phyloP scores from a whole-genome alignment of 2,888 invertebrate species.

The Andrena marginata region DNA sequence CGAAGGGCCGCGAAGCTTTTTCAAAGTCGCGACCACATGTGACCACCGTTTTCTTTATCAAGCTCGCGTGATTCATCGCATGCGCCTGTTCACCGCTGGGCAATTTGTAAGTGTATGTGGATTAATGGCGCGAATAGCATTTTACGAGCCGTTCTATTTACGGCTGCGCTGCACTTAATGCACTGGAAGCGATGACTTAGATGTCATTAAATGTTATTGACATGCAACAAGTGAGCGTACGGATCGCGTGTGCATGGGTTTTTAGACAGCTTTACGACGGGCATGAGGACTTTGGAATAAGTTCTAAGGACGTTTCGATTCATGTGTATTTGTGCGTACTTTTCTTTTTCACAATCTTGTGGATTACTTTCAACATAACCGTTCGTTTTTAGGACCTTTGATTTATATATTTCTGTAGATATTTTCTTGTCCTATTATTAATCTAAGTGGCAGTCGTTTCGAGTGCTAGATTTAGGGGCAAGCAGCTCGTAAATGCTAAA shows the following conservation, averaged over 20 bases:
- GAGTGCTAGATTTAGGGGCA: background rate
- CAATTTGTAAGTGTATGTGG: constrained; percentile 40
- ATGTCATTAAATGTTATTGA: constrained; percentile 50
- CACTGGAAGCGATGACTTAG: constrained; percentile 44
- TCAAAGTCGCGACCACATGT: background rate
- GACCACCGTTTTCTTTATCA: constrained; percentile 34
- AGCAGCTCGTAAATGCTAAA: background rate
- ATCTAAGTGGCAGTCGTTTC: background rate
- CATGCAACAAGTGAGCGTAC: constrained; percentile 55
- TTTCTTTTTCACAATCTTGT: background rate
- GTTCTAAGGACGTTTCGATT: background rate
- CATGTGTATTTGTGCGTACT: background rate
- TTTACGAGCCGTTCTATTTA: constrained; percentile 46
- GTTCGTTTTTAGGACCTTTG: background rate
- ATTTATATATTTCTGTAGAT: constrained; percentile 13
- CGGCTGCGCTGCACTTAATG: constrained; percentile 37
- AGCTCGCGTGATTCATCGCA: constrained; percentile 47
- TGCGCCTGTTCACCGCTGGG: background rate
- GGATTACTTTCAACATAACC: constrained; percentile 7
- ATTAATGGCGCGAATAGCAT: constrained; percentile 48
- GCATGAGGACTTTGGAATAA: background rate
- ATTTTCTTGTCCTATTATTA: constrained; percentile 1
- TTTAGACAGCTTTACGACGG: background rate
- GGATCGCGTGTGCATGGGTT: constrained; percentile 2
- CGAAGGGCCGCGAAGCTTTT: background rate